Percentiles rank a stretch among this genome's conserved stretches.
Conservation (phyloP, 2,888 invertebrate species). For the Apotomis capreana region DNA sequence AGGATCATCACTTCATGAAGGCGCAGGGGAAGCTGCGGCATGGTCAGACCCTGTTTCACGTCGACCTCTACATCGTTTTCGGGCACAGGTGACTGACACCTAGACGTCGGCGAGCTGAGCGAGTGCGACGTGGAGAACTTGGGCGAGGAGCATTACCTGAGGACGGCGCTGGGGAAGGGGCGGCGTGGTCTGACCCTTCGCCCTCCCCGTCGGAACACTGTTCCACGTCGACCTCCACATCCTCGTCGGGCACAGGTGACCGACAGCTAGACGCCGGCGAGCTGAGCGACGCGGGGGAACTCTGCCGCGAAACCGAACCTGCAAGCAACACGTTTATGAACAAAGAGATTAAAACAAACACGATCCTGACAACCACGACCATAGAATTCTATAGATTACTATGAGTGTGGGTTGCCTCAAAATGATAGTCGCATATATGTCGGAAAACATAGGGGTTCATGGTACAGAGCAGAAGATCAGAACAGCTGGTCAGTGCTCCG, state of each 20-base stretch:
- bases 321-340: conserved; percentile 34
- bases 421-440: too few species aligned
- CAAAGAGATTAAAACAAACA: too few species aligned
- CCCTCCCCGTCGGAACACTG: conserved; percentile 87
- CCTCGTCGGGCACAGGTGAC: conserved; percentile 84
- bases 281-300: conserved; percentile 76
- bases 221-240: conserved; percentile 88
- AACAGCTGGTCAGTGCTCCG: too few species aligned
- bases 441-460: too few species aligned
- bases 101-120: too few species aligned
- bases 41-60: conserved; percentile 86
- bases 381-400: too few species aligned
- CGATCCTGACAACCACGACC: too few species aligned
- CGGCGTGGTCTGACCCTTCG: conserved; percentile 80
- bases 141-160: conserved; percentile 60
- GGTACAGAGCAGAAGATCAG: too few species aligned
- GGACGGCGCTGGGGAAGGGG: conserved; percentile 76
- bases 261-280: conserved; percentile 77
- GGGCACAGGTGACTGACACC: conserved; percentile 30
- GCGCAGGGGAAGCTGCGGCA: conserved; percentile 73
- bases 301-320: conserved; percentile 77
- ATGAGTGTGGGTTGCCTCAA: too few species aligned
- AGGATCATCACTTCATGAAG: conserved; percentile 68
- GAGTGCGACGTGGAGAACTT: too few species aligned
- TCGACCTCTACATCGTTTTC: conserved; percentile 88